These are phyloP conservation scores for Hemiprocne comata DNA, from an alignment of 2,113 vertebrate genomes.

Conservation along the genomic window DNA sequence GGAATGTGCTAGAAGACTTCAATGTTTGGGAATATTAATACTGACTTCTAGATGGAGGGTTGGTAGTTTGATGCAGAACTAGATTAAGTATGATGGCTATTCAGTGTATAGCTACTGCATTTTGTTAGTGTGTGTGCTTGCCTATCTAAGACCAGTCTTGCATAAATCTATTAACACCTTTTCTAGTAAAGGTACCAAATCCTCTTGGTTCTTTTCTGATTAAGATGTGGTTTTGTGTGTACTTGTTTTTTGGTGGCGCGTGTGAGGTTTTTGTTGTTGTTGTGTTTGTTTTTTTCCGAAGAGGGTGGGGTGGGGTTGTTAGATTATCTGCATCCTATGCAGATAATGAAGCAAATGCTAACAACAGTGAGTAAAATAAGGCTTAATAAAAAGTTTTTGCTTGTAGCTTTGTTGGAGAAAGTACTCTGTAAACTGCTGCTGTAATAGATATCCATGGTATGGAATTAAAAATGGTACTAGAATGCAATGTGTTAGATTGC, in stretches of 20 bases:
- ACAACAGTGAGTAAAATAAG: slow-evolving; percentile 13
- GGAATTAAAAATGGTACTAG: neutral
- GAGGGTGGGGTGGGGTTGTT: neutral
- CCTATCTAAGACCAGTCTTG: neutral
- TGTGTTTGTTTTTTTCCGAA: neutral
- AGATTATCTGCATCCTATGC: neutral
- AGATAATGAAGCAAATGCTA: slow-evolving; percentile 1
- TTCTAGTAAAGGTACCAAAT: neutral
- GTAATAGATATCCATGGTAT: neutral
- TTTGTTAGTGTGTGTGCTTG: neutral
- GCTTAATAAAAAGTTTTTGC: neutral
- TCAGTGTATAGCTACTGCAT: neutral
- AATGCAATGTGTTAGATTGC: neutral
- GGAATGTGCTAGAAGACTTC: neutral
- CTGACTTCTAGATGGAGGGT: neutral
- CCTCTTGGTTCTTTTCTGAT: neutral
- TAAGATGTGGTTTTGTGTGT: neutral
- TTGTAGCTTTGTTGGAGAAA: slow-evolving; percentile 21
- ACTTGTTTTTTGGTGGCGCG: neutral
- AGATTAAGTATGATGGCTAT: neutral
- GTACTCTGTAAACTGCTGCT: slow-evolving; percentile 5
- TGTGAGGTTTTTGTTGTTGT: neutral
- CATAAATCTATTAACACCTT: neutral
- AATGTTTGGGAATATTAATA: neutral
- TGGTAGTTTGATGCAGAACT: neutral